Percentiles rank a stretch among this genome's conserved stretches.
phyloP scores from a whole-genome alignment of 92 coral and sea anemone genomes.

The Siderastrea radians region DNA sequence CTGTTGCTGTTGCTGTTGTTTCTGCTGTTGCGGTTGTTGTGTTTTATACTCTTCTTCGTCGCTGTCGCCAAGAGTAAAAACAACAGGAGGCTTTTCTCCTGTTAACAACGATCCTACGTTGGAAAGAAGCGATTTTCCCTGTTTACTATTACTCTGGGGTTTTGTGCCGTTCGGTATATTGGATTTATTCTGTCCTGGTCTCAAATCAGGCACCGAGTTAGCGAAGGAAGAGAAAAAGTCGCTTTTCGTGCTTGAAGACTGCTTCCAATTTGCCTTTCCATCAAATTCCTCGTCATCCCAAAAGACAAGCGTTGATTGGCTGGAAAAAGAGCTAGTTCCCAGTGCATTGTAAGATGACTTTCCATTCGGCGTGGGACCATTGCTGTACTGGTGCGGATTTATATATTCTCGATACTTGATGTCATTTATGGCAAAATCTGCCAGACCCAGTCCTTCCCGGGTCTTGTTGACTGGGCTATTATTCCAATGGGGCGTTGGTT shows the following conservation, averaged over 20 bases:
- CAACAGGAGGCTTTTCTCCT: constrained; percentile 55
- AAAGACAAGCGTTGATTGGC: constrained; percentile 47
- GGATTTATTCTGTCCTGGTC: constrained; percentile 1
- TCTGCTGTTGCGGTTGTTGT: constrained; percentile 2
- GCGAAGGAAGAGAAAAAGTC: constrained; percentile 17
- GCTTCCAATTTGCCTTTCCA: constrained; percentile 6
- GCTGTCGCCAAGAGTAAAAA: constrained; percentile 34
- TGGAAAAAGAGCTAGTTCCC: constrained; percentile 8
- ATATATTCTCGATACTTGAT: constrained; percentile 54
- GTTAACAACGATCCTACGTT: constrained; percentile 57
- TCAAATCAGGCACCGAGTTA: constrained; percentile 21
- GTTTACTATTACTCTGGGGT: constrained; percentile 29
- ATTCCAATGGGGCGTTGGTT: constrained; percentile 16
- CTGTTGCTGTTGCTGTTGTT: not conserved
- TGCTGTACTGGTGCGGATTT: constrained; percentile 72
- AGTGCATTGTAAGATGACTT: constrained; percentile 37
- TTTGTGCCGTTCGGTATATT: constrained; percentile 28
- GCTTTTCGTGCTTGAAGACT: not conserved
- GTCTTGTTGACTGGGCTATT: not conserved
- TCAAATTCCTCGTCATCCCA: constrained; percentile 35
- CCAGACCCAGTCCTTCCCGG: not conserved
- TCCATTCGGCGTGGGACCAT: constrained; percentile 38
- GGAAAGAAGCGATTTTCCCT: constrained; percentile 10
- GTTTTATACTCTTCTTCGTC: constrained; percentile 19
- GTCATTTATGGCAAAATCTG: not conserved